Evolutionary conservation across 2,888 invertebrate species (phyloP).

Genomic region (Pandemis heparana): DNA sequence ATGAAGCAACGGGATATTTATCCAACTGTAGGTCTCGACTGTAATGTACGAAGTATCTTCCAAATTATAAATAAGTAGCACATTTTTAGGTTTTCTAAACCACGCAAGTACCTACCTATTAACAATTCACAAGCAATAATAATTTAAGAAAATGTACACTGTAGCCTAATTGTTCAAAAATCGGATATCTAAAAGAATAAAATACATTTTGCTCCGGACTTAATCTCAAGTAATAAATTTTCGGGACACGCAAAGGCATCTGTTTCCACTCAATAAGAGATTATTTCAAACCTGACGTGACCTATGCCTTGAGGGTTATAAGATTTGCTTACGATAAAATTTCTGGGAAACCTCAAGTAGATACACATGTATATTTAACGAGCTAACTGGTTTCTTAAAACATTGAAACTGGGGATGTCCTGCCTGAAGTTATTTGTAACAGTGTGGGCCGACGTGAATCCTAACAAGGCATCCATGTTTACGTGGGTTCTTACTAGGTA

Average conservation of each 20-base stretch:
- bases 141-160: not conserved
- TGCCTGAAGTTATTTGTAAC: not conserved
- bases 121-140: not conserved
- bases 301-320: constrained; percentile 39
- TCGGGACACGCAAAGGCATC: constrained; percentile 36
- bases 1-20: too few species aligned
- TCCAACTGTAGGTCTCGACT: too few species aligned
- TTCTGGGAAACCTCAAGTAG: constrained; percentile 11
- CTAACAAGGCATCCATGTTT: not conserved
- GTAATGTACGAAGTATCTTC: too few species aligned
- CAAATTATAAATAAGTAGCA: too few species aligned
- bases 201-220: constrained; percentile 31
- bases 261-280: constrained; percentile 37
- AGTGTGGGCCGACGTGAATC: not conserved
- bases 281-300: constrained; percentile 31
- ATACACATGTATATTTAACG: constrained; percentile 14
- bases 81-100: too few species aligned
- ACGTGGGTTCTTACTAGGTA: not conserved
- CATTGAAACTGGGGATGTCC: not conserved
- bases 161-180: too few species aligned
- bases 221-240: constrained; percentile 41
- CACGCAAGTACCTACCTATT: too few species aligned
- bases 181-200: not conserved
- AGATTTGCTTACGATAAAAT: constrained; percentile 26
- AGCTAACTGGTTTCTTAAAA: constrained; percentile 10